phyloP scores from a whole-genome alignment of 2,888 invertebrate species.

The Euzetes globulus region DNA sequence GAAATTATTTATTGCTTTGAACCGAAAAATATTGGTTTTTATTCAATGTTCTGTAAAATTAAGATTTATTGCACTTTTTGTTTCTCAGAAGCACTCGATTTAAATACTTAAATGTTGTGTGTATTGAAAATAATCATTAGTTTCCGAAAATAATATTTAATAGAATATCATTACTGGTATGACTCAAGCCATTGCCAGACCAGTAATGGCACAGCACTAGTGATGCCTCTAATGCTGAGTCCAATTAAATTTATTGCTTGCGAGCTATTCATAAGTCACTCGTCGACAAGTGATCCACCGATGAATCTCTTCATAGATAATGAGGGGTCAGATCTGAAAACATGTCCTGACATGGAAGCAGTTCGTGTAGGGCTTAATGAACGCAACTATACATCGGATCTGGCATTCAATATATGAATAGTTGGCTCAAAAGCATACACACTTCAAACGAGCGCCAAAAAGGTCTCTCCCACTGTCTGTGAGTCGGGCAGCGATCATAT shows the following conservation, averaged over 20 bases:
- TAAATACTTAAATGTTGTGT: neutral
- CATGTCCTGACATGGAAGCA: neutral
- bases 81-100: neutral
- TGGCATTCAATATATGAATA: neutral
- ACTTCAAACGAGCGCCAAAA: neutral
- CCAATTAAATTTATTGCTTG: slow-evolving; percentile 16
- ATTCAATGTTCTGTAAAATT: neutral
- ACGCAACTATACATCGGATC: neutral
- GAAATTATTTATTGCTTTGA: neutral
- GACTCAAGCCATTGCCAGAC: neutral
- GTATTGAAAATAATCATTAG: neutral
- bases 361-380: neutral
- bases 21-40: neutral
- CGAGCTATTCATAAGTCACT: neutral
- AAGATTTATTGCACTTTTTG: neutral
- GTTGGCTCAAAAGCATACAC: neutral
- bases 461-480: neutral
- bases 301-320: slow-evolving; percentile 7
- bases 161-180: neutral
- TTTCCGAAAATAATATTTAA: neutral
- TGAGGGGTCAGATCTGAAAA: slow-evolving; percentile 5
- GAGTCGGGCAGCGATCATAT: neutral
- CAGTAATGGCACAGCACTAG: neutral
- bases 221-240: neutral
- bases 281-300: neutral